phyloP scores from a whole-genome alignment of 2,888 invertebrate species.

The Steinernema hermaphroditum region DNA sequence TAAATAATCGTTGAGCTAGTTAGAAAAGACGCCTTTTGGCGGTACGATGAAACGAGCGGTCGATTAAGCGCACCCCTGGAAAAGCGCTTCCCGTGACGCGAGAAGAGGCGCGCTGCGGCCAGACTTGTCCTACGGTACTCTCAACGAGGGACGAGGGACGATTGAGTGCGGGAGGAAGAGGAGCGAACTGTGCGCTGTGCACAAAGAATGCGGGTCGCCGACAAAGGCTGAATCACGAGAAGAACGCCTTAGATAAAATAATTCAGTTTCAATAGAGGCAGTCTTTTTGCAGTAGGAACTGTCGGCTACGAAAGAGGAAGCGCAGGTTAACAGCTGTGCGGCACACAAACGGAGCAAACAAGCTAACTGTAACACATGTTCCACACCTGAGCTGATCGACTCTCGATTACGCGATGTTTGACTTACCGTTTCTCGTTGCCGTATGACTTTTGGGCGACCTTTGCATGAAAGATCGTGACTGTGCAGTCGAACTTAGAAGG shows the following conservation, averaged over 20 bases:
- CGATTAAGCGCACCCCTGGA: neutral
- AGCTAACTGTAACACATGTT: conserved; percentile 21
- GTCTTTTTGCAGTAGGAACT: neutral
- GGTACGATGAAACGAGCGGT: neutral
- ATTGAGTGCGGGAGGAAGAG: neutral
- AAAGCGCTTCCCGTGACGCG: conserved; percentile 19
- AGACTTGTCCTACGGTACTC: neutral
- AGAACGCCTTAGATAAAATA: neutral
- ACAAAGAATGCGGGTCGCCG: neutral
- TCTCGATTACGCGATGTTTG: conserved; percentile 18
- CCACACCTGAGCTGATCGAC: conserved; percentile 19
- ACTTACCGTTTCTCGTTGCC: conserved; percentile 90
- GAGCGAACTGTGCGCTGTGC: neutral
- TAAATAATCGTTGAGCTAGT: too few relatives aligned
- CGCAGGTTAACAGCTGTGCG: neutral
- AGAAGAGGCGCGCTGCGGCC: conserved; percentile 5
- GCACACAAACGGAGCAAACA: neutral
- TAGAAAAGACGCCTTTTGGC: neutral
- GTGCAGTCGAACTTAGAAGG: conserved; percentile 74
- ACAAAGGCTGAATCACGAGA: conserved; percentile 12
- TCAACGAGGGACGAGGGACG: neutral
- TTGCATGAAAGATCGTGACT: conserved; percentile 94
- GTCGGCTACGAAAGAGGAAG: neutral
- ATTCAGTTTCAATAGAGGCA: neutral
- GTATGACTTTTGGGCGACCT: conserved; percentile 99